Conservation (phyloP, 30 jellyfish, hydroid and myxozoan species). For the Aurelia aurita complex sp. Pacific region DNA sequence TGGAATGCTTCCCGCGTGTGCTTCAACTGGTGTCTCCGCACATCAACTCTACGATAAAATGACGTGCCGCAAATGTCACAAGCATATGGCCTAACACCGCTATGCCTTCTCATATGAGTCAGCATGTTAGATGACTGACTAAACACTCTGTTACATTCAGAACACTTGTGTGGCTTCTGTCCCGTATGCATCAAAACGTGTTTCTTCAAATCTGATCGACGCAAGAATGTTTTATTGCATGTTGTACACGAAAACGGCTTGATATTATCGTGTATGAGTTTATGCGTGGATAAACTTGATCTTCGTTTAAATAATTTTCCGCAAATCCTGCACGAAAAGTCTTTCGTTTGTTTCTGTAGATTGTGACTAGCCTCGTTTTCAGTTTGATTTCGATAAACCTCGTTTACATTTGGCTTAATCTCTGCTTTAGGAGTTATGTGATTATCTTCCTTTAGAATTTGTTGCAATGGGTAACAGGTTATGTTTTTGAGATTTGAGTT, state of each 20-base stretch:
- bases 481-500: constrained; percentile 12
- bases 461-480: constrained; percentile 51
- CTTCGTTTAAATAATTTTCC: constrained; percentile 76
- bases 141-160: constrained; percentile 83
- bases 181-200: constrained; percentile 93
- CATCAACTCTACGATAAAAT: constrained; percentile 21
- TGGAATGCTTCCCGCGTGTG: no score
- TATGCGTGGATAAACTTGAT: constrained; percentile 85
- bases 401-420: no score
- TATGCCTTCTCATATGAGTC: constrained; percentile 88
- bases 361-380: no score
- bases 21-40: no score
- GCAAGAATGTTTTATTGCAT: constrained; percentile 75
- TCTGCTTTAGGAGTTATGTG: neutral
- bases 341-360: no score
- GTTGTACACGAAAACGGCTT: constrained; percentile 86
- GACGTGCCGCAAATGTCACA: constrained; percentile 94
- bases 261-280: constrained; percentile 76
- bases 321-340: neutral
- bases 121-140: constrained; percentile 89
- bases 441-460: constrained; percentile 24
- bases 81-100: constrained; percentile 91
- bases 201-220: constrained; percentile 87
- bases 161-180: constrained; percentile 90
- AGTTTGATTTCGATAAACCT: no score